Conservation (phyloP, 2,888 invertebrate genomes). For the Neoscelio sp. region DNA sequence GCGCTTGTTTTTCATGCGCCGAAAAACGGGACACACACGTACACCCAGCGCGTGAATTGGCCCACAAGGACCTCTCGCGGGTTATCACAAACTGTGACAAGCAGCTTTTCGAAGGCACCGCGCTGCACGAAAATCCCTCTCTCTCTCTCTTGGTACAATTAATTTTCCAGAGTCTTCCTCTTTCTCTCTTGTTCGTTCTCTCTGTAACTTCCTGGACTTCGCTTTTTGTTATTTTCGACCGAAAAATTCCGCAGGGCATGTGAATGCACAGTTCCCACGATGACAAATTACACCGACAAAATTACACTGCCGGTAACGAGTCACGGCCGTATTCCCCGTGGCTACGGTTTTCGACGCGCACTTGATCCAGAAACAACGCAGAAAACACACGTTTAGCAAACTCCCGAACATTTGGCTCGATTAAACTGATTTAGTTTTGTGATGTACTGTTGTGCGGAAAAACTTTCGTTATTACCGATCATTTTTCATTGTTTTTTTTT, state of each 20-base stretch:
- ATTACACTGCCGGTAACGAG: constrained; percentile 53
- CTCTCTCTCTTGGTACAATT: constrained; percentile 17
- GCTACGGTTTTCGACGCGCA: constrained; percentile 5
- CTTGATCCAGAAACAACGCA: constrained; percentile 19
- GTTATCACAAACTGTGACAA: constrained; percentile 53
- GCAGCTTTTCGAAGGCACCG: constrained; percentile 38
- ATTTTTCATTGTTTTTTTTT: no score
- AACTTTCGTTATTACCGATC: no score
- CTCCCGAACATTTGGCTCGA: constrained; percentile 14
- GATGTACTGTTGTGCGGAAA: neutral
- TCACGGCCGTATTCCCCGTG: constrained; percentile 17
- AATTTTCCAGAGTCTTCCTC: no score
- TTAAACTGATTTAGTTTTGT: constrained; percentile 17
- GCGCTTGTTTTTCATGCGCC: constrained; percentile 1
- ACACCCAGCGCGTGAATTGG: constrained; percentile 33
- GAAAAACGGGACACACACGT: neutral
- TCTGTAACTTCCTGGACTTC: constrained; percentile 32
- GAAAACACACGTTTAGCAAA: constrained; percentile 19
- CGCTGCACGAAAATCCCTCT: constrained; percentile 30
- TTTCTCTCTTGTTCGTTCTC: constrained; percentile 20
- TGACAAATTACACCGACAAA: constrained; percentile 59
- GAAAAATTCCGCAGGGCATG: constrained; percentile 40
- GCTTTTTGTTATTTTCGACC: constrained; percentile 11
- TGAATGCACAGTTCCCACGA: constrained; percentile 22
- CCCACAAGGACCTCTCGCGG: constrained; percentile 40